Base-by-base conservation (phyloP, 1,140 invertebrate genomes). In the Ips typographus region DNA sequence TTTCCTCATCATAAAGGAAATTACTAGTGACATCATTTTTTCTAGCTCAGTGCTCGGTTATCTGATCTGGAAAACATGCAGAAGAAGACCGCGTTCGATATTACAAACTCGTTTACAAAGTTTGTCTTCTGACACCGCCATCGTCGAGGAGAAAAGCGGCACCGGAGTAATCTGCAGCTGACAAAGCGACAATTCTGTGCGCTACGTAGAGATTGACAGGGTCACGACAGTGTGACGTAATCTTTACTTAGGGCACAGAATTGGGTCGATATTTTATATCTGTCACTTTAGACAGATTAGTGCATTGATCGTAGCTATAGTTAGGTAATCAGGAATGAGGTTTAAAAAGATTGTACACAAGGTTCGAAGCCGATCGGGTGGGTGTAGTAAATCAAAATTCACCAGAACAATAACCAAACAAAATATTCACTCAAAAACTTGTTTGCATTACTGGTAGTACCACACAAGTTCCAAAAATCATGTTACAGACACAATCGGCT, bases 131-230 rank as follows among this genome's bases (percentile, higher is more conserved):
- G 90, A 91, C 80, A 91, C 90, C 60, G 89, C 89, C 65, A 90
- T 91, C 72, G 87, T 91, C 77, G 90, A 91, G 74, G 90, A 91
- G 74, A 92, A 93, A 80, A 49, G 44, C 44, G 44, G 44, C 7
- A 22, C 22, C 22, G 92, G 93, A 82, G 90, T 93, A 82, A 92
- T 93, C 86, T 93, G 92, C 39, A 70, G 73, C 91, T 94, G 92
- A 94, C 92, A 92, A 86, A 91, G 87, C 88, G 91, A 93, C 86
- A 91, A 90, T 90, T 93, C 91, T 89, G 91, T 93, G 82, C 90
- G 91, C 81, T 94, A 93, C 83, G 90, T 94, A 77, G 92, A 94
- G 83, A 88, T 94, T 71, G 92, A 94, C 82, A 86, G 92, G 70
- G 92, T 94, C 73, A 94, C 92, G 74, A 94, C 92, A 62, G 92